Evolutionary conservation across 2,113 vertebrate species (phyloP), one percentile per base, ranked within the genome.

Genomic region (Tachuris rubrigastra): DNA sequence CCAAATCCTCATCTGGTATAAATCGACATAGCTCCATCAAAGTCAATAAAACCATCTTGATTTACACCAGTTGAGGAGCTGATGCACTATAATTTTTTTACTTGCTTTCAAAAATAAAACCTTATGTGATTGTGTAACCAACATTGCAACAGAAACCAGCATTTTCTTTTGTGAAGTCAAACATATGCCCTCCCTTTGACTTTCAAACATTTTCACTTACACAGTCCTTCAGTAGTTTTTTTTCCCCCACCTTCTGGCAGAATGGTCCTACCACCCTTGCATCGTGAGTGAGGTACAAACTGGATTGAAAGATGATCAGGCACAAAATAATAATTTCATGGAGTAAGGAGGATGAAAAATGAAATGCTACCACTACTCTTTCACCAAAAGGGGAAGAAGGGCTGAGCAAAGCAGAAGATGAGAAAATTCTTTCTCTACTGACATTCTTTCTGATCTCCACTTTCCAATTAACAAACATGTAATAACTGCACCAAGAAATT

Each of bases 1-100:
- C 96, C 95, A 97, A 94, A 96, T 96, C 83, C 90, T 96, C 96
- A 96, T 97, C 90, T 95, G 96, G 95, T 97, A 96, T 91, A 93
- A 96, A 97, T 96, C 13, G 69, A 89, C 93, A 92, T 90, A 92
- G 92, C 76, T 96, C 93, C 90, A 96, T 96, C 95, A 96, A 96
- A 97, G 90, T 96, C 92, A 97, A 92, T 97, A 95, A 94, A 95
- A 81, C 86, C 46, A 35, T 56, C 73, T 78, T 97, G 96, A 96
- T 97, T 97, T 97, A 95, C 95, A 95, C 90, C 88, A 96, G 93
- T 90, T 3, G 60, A 96, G 74, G 83, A 93, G 92, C 80, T 92
- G 96, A 92, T 93, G 90, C 96, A 85, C 69, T 89, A 5, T 94
- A 94, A 93, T 93, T 94, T 95, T 95, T 97, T 96, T 92, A 86